These are phyloP conservation scores for Zaprionus ornatus DNA, from an alignment of 1,140 invertebrate genomes.

Conservation along the genomic window DNA sequence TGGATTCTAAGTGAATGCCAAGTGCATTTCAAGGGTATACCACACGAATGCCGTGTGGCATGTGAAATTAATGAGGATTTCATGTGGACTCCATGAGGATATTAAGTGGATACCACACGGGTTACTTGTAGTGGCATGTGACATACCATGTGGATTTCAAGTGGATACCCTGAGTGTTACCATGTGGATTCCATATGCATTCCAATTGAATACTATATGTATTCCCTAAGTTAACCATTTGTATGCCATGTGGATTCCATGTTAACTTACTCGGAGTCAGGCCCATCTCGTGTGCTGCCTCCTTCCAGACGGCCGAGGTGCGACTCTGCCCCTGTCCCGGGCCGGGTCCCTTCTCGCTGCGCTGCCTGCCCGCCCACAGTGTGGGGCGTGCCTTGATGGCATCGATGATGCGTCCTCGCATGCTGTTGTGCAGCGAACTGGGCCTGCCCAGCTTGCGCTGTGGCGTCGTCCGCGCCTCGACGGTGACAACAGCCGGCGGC, in stretches of 20 bases:
- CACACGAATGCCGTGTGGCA: not conserved
- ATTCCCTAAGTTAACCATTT: not conserved
- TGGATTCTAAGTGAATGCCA: not conserved
- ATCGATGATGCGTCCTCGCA: slow-evolving; percentile 80
- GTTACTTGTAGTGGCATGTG: too few species aligned
- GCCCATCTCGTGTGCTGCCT: slow-evolving; percentile 73
- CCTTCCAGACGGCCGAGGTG: slow-evolving; percentile 80
- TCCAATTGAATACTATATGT: not conserved
- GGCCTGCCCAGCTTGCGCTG: slow-evolving; percentile 72
- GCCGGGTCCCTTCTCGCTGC: slow-evolving; percentile 70
- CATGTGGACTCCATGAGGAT: not conserved
- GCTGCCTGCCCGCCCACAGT: slow-evolving; percentile 75
- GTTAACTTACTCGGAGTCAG: slow-evolving; percentile 72
- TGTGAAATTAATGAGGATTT: not conserved
- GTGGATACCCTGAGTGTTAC: not conserved
- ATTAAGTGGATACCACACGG: not conserved
- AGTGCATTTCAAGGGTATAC: too few species aligned
- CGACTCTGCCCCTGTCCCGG: slow-evolving; percentile 77
- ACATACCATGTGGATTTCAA: not conserved
- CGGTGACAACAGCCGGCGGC: slow-evolving; percentile 70
- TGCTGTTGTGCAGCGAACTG: slow-evolving; percentile 80
- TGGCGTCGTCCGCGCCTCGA: slow-evolving; percentile 67
- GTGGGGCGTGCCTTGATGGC: slow-evolving; percentile 75
- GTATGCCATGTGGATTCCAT: not conserved
- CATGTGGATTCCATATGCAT: not conserved